Conservation (phyloP, 2,113 vertebrate species). For the Callospermophilus lateralis region DNA sequence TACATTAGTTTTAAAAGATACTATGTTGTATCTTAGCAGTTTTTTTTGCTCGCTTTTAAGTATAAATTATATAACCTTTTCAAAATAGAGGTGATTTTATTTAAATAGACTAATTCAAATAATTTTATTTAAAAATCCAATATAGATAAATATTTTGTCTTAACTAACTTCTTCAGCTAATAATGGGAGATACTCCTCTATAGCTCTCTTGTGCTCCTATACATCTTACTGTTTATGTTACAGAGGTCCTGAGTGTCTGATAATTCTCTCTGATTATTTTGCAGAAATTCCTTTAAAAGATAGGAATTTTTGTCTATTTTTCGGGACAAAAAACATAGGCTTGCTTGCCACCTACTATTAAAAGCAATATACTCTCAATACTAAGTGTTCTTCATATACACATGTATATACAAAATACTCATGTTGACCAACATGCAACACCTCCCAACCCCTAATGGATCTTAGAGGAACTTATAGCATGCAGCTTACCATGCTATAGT, state of each 20-base stretch:
- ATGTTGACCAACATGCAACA: too few species aligned
- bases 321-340: not conserved
- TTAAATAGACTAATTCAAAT: too few species aligned
- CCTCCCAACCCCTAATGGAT: accelerated
- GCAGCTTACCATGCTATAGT: not conserved
- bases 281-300: not conserved
- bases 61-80: not conserved
- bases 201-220: accelerated
- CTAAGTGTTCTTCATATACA: not conserved
- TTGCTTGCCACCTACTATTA: not conserved
- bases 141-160: not conserved
- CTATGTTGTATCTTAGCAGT: not conserved
- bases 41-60: not conserved
- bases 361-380: not conserved
- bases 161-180: not conserved
- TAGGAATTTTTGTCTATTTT: not conserved
- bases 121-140: not conserved
- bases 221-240: not conserved
- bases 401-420: accelerated
- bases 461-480: not conserved
- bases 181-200: not conserved
- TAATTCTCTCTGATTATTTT: not conserved
- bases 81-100: not conserved
- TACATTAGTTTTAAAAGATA: not conserved
- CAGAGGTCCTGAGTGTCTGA: not conserved